Evolutionary conservation across 2,113 vertebrate species (phyloP), one percentile per base, ranked within the genome.

Genomic region (Solenodon paradoxus): DNA sequence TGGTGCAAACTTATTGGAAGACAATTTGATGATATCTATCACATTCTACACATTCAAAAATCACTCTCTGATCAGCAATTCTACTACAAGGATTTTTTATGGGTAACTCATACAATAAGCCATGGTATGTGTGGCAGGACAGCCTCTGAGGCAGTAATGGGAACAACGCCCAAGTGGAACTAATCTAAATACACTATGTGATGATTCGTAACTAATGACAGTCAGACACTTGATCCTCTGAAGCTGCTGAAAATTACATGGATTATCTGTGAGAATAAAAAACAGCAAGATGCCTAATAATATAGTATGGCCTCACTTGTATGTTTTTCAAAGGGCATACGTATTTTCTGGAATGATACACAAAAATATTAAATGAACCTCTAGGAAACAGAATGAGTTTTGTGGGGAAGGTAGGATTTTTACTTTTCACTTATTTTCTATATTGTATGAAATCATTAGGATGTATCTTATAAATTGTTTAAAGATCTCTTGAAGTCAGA

Each of bases 401-500:
- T 7, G 40, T 3, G 53, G 55, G 40, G n/a, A 49, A 75, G 71
- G 15, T 19, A 63, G 7, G 30, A 30, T 63, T 86, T 59, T 71
- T 53, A 13, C 20, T 91, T 92, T 74, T 66, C 28, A 40, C 42
- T 90, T 64, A 28, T 47, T 96, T 77, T 84, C 51, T 83, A 38
- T 57, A 92, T 7, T 63, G 10, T 80, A 64, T 75, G 12, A 74
- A 61, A 80, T 85, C 66, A 47, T 93, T 69, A 63, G 1, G 19
- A 45, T 55, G 71, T 64, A 20, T 57, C 49, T 69, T 63, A 26
- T 40, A 61, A 35, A 42, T 69, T 91, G 35, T 72, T 83, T 84
- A 88, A 69, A 84, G 59, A 81, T 80, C 20, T 59, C 51, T 55
- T 82, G 9, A 72, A 84, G 61, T 83, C 55, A 95, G 63, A 92